Evolutionary conservation across 2,888 invertebrate species (phyloP), one percentile per base, ranked within the genome.

Genomic region (Drosophila kambysellisi): DNA sequence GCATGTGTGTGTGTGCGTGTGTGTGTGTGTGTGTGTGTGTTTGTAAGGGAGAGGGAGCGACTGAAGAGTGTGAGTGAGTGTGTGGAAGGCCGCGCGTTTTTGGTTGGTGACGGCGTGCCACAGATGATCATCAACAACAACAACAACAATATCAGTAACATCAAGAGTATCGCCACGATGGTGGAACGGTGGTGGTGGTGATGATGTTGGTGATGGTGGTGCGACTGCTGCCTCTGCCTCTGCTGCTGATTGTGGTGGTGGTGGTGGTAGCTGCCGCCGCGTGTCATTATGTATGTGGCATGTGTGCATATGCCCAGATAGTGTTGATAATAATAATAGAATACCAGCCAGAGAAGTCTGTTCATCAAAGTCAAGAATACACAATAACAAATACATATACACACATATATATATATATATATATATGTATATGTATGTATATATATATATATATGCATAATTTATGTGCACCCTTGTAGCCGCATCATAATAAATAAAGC

Each of bases 41-140:
- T 46, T 20, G 39, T 17, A 51, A 58, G 60, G 17, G 72, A 25
- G 59, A 50, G 50, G 25, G 39, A 25, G 32, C 15, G 41, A 25
- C 25, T 60, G 57, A 20, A 17, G 80, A 52, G 83, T 74, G 73
- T 67, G 79, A 70, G 83, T 83, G 81, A 68, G 81, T 82, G 69
- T 80, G 83, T 65, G 81, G 74, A 81, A 74, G 82, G 82, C 80
- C 82, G 89, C 85, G 89, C 88, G 85, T 86, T 86, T 85, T 89
- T 86, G 85, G 85, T 86, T 86, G 84, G 84, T 78, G 84, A 88
- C 81, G 84, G 83, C 83, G 70, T 74, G 88, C 84, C 88, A 81
- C 84, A 88, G 88, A 83, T 83, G 88, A 84, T 84, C 70, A 85
- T 82, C 73, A 82, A 50, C 72, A 81, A 51, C 76, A 81, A 48